phyloP scores from a whole-genome alignment of 2,888 invertebrate species.

The Blera fallax region DNA sequence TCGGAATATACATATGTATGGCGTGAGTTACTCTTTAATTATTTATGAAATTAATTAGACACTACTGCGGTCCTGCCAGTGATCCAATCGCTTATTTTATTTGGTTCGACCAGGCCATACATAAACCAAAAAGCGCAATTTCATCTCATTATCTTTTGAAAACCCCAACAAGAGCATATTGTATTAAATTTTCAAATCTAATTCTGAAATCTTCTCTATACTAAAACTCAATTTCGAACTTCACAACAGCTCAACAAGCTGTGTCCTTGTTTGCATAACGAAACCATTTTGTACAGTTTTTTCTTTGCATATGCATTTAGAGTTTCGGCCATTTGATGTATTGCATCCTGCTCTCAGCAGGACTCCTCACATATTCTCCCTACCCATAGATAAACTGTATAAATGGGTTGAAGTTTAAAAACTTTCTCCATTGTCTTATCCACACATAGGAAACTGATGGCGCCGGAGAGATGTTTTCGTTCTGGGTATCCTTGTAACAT shows the following conservation, averaged over 20 bases:
- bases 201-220: not conserved
- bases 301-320: not conserved
- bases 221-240: not conserved
- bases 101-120: too few species aligned
- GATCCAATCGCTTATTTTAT: too few species aligned
- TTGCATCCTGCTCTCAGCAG: constrained; percentile 21
- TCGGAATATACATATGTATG: too few species aligned
- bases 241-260: not conserved
- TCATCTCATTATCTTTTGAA: not conserved
- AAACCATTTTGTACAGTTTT: not conserved
- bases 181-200: constrained; percentile 11
- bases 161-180: not conserved
- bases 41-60: too few species aligned
- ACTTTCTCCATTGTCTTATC: constrained; percentile 21
- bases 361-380: not conserved
- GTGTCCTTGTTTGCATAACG: constrained; percentile 14
- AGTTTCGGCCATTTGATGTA: constrained; percentile 34
- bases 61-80: too few species aligned
- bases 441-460: constrained; percentile 12
- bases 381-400: not conserved
- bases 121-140: too few species aligned
- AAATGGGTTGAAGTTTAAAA: not conserved
- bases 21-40: too few species aligned
- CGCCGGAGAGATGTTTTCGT: constrained; percentile 33
- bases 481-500: constrained; percentile 1